phyloP scores from a whole-genome alignment of 1,140 invertebrate genomes.

The Microplitis mediator region DNA sequence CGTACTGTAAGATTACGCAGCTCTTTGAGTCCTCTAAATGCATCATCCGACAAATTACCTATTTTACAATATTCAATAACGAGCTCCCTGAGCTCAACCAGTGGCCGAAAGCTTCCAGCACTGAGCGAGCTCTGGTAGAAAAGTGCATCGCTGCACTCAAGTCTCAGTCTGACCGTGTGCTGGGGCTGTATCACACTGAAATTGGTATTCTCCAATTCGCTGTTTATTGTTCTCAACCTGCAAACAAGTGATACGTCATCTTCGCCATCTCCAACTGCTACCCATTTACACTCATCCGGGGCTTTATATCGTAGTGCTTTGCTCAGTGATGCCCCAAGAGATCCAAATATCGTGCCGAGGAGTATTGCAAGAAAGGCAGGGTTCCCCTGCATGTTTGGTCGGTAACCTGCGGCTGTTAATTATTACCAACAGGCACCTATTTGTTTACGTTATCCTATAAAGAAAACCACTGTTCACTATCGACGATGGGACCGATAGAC shows the following conservation, averaged over 20 bases:
- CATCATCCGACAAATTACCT: conserved; percentile 82
- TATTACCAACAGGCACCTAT: not conserved
- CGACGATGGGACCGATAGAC: too few species aligned
- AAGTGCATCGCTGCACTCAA: conserved; percentile 83
- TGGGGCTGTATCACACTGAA: conserved; percentile 88
- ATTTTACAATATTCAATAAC: conserved; percentile 91
- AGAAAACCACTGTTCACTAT: too few species aligned
- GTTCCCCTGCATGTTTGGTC: conserved; percentile 54
- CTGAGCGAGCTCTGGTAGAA: conserved; percentile 87
- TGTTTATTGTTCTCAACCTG: conserved; percentile 82
- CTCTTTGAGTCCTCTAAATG: conserved; percentile 80
- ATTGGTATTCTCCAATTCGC: conserved; percentile 87
- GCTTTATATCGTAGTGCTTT: conserved; percentile 78
- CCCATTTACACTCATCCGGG: conserved; percentile 85
- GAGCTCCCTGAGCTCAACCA: conserved; percentile 81
- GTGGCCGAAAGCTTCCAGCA: conserved; percentile 81
- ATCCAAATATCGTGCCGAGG: conserved; percentile 71
- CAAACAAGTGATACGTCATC: conserved; percentile 80
- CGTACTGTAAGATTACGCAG: conserved; percentile 83
- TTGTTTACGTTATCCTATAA: not conserved
- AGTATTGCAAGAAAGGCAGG: conserved; percentile 65
- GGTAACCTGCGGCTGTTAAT: conserved; percentile 1
- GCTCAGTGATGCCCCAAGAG: conserved; percentile 71
- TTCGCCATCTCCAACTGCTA: conserved; percentile 68
- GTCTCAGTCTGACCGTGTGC: conserved; percentile 78